Base-by-base conservation (phyloP, 2,888 invertebrate species). In the Fragum sueziense region DNA sequence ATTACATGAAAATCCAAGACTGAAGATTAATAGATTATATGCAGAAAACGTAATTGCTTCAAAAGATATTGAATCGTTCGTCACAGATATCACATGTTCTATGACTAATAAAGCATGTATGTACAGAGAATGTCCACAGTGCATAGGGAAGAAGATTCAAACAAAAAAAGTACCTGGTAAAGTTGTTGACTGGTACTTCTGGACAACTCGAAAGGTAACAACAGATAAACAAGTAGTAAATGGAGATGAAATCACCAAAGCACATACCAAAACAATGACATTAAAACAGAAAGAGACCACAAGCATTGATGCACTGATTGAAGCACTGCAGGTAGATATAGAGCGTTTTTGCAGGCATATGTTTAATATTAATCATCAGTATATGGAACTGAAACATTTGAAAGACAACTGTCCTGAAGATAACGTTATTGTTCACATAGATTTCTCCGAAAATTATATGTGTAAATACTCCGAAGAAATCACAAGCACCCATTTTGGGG, bases 401-500 rank as follows among this genome's bases (percentile, higher is more conserved):
- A 67, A 47, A 27, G 47, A 67, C n/a, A 67, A 37, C 37, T 25
- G 22, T 14, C 31, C 31, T 25, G 25, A 41, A 33, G 47, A 67
- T 25, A 34, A 67, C 22, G 17, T n/a, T 20, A n/a, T 67, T 27
- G 7, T 67, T 14, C 67, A 79, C 33, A 69, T 79, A 47, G 69
- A 79, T 51, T 71, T 79, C 54, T 52, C 62, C 22, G 80, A 85
- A 69, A 83, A 83, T 54, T 85, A 70, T 74, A 54, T 69, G 34
- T 76, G 79, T 20, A 83, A 83, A 75, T 34, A 52, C 20, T 20
- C 9, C 11, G 31, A 17, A 22, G 82, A 83, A 72, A 74, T 82
- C 33, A 80, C 82, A 61, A 70, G 74, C 17, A 74, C 78, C 34
- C 85, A 85, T 70, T 80, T 80, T 47, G 79, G 80, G 9, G 82